Percentiles rank a stretch among this genome's conserved stretches.
phyloP scores from a whole-genome alignment of 2,797 vertebrate genomes.

The Tadarida brasiliensis region DNA sequence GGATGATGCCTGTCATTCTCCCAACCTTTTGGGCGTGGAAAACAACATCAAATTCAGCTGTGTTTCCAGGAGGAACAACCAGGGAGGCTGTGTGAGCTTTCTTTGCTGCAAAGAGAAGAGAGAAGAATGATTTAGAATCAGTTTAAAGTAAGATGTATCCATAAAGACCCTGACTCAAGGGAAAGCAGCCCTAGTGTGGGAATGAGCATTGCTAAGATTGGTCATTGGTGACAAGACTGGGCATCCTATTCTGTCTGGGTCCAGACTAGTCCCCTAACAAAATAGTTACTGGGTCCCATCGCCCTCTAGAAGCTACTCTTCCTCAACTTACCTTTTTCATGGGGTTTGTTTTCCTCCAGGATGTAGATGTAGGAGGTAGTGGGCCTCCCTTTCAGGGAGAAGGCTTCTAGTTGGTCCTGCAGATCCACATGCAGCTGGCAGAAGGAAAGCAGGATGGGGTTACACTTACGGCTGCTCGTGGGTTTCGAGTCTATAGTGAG shows the following conservation, averaged over 20 bases:
- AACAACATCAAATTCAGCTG: slow-evolving; percentile 88
- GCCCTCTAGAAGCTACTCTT: not conserved
- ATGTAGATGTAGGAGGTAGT: slow-evolving; percentile 85
- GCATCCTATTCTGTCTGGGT: not conserved
- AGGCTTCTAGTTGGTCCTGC: slow-evolving; percentile 88
- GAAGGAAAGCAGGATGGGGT: not conserved
- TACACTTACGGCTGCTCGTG: not conserved
- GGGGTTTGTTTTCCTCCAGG: slow-evolving; percentile 11
- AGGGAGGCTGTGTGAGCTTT: slow-evolving; percentile 87
- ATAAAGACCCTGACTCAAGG: not conserved
- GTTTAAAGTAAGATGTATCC: not conserved
- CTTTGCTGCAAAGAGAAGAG: slow-evolving; percentile 75
- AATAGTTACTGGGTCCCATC: not conserved
- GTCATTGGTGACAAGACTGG: not conserved
- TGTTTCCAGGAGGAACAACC: slow-evolving; percentile 85
- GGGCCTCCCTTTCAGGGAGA: slow-evolving; percentile 88
- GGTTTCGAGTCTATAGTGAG: not conserved
- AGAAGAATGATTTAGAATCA: not conserved
- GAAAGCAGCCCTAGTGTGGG: not conserved
- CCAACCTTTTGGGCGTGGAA: slow-evolving; percentile 89
- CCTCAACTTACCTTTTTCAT: slow-evolving; percentile 67
- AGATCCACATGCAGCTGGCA: slow-evolving; percentile 91
- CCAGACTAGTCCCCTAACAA: not conserved
- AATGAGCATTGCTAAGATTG: not conserved
- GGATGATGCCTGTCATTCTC: slow-evolving; percentile 86